Evolutionary conservation across 2,888 invertebrate species (phyloP).

Genomic region (Pheosia tremula): DNA sequence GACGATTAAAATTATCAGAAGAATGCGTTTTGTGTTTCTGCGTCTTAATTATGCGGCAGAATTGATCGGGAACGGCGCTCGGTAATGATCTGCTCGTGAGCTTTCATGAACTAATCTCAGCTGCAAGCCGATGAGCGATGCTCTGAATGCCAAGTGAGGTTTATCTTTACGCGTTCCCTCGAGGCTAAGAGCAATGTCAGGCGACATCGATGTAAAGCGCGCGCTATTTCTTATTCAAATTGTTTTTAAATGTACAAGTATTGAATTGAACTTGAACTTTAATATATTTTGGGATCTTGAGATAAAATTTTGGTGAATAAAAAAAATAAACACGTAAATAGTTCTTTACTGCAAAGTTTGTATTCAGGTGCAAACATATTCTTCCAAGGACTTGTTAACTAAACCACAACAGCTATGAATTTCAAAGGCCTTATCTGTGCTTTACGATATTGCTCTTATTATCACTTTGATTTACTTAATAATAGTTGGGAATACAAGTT

Average conservation of each 20-base stretch:
- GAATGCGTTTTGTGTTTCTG: constrained; percentile 53
- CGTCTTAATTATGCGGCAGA: constrained; percentile 69
- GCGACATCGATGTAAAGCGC: not conserved
- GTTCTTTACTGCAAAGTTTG: not conserved
- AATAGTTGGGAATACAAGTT: constrained; percentile 47
- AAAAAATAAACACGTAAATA: too few species aligned
- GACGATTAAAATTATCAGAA: constrained; percentile 44
- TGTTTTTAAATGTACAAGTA: not conserved
- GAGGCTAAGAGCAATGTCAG: constrained; percentile 16
- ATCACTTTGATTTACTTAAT: constrained; percentile 34
- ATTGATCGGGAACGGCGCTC: constrained; percentile 65
- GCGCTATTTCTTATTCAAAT: not conserved
- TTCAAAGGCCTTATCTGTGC: constrained; percentile 2
- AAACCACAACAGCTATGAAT: not conserved
- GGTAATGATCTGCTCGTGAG: constrained; percentile 68
- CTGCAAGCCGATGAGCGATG: constrained; percentile 44
- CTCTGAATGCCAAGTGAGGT: constrained; percentile 28
- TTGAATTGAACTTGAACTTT: too few species aligned
- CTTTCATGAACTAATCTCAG: constrained; percentile 65
- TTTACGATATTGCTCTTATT: constrained; percentile 18
- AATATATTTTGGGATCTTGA: too few species aligned
- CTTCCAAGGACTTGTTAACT: not conserved
- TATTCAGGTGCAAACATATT: not conserved
- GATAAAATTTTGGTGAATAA: too few species aligned
- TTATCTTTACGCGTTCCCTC: constrained; percentile 39